Evolutionary conservation across 2,888 invertebrate genomes (phyloP).

Genomic region (Oscheius onirici): DNA sequence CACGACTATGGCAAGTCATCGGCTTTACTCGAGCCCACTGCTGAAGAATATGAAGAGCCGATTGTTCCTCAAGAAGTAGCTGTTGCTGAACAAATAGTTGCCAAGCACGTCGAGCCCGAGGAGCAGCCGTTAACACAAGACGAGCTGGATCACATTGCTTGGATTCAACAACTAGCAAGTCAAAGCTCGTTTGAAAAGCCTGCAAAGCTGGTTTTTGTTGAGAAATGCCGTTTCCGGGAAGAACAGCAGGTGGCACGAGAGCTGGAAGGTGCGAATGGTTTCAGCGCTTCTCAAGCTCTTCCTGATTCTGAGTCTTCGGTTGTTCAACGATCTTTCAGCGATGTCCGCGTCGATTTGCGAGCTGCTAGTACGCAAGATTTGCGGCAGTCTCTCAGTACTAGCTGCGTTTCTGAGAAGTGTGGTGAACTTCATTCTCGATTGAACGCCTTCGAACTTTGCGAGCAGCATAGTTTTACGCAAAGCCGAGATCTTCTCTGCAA

Average conservation of each 20-base stretch:
- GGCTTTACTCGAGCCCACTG: not conserved
- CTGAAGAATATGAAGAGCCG: not conserved
- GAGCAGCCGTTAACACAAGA: no score
- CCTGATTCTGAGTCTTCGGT: not conserved
- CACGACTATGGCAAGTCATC: not conserved
- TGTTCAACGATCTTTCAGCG: conserved; percentile 2
- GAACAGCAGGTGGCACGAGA: no score
- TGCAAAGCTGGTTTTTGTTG: no score
- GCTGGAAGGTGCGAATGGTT: no score
- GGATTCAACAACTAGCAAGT: no score
- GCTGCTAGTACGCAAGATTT: not conserved
- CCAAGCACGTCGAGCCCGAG: no score
- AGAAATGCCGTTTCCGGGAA: no score
- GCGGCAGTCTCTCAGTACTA: conserved; percentile 6
- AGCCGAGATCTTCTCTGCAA: conserved; percentile 52
- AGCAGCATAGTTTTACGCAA: conserved; percentile 57
- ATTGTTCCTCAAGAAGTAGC: conserved; percentile 1
- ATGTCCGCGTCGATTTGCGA: conserved; percentile 10
- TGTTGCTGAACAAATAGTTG: not conserved
- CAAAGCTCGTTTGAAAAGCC: no score
- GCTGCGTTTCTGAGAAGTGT: conserved; percentile 26
- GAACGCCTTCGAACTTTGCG: conserved; percentile 54
- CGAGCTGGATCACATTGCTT: no score
- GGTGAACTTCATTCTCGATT: conserved; percentile 31
- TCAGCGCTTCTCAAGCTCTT: no score